Conservation (phyloP, 1,140 invertebrate species). For the Heterodera schachtii region DNA sequence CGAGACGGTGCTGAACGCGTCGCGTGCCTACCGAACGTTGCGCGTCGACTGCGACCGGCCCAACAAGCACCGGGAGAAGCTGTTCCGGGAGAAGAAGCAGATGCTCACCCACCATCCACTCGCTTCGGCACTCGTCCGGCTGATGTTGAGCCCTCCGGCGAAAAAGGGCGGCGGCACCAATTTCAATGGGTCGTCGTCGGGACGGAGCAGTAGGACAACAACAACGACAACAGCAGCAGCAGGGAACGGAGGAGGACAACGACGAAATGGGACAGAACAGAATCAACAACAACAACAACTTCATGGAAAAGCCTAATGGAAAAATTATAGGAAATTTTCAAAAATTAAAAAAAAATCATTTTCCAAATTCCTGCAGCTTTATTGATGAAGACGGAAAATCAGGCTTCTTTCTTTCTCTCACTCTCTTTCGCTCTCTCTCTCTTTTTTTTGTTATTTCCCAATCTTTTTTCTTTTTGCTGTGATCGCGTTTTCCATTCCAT, state of each 20-base stretch:
- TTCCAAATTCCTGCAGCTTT: no score
- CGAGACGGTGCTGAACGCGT: conserved; percentile 67
- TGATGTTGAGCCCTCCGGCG: conserved; percentile 12
- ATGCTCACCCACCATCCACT: conserved; percentile 45
- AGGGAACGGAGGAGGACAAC: neutral
- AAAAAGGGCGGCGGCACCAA: neutral
- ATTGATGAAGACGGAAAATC: no score
- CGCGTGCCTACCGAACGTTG: conserved; percentile 55
- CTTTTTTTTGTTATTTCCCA: no score
- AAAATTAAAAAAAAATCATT: no score
- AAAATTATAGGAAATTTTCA: no score
- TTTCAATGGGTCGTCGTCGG: neutral
- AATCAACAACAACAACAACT: no score
- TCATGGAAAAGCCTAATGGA: no score
- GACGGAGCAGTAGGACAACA: neutral
- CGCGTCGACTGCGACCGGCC: conserved; percentile 52
- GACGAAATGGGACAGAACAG: neutral
- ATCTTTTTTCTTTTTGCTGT: no score
- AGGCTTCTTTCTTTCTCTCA: no score
- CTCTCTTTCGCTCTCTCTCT: no score
- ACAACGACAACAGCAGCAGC: neutral
- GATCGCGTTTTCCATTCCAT: no score
- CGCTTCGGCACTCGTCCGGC: conserved; percentile 48
- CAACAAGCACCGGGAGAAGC: conserved; percentile 58
- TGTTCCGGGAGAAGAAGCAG: conserved; percentile 52